Evolutionary conservation across 2,888 invertebrate genomes (phyloP).

Genomic region (Agriopis aurantiaria): DNA sequence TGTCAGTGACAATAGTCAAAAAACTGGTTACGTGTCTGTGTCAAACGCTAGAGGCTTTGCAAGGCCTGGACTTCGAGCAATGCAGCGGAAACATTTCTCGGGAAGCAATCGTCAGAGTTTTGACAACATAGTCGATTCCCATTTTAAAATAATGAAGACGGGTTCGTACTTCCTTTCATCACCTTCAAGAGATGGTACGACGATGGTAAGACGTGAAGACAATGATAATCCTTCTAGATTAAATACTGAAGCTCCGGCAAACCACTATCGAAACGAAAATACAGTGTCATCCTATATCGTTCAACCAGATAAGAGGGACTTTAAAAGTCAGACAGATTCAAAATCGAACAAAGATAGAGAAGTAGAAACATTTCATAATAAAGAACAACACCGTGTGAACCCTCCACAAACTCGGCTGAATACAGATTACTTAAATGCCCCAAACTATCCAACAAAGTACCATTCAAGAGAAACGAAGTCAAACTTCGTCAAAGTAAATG

Average conservation of each 20-base stretch:
- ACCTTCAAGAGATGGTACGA: background rate
- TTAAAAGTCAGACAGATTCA: background rate
- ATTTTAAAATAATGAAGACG: constrained; percentile 13
- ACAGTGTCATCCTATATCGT: background rate
- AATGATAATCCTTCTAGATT: background rate
- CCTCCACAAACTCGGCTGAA: background rate
- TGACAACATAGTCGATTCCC: constrained; percentile 13
- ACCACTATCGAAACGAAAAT: constrained; percentile 1
- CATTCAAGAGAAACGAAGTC: constrained; percentile 44
- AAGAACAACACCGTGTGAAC: constrained; percentile 2
- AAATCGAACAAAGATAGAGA: background rate
- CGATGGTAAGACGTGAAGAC: background rate
- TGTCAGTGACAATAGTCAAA: constrained; percentile 3
- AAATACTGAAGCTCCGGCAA: constrained; percentile 11
- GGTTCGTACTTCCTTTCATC: background rate
- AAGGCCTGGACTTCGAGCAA: background rate
- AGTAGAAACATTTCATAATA: background rate
- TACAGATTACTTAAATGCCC: background rate
- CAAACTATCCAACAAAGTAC: constrained; percentile 10
- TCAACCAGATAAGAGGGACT: background rate
- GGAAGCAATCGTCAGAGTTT: constrained; percentile 4
- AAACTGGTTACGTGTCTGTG: constrained; percentile 10
- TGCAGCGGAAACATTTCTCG: constrained; percentile 10
- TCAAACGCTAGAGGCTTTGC: constrained; percentile 3
- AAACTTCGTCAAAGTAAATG: constrained; percentile 53